Evolutionary conservation across 2,113 vertebrate genomes (phyloP).

Genomic region (Verasper variegatus): DNA sequence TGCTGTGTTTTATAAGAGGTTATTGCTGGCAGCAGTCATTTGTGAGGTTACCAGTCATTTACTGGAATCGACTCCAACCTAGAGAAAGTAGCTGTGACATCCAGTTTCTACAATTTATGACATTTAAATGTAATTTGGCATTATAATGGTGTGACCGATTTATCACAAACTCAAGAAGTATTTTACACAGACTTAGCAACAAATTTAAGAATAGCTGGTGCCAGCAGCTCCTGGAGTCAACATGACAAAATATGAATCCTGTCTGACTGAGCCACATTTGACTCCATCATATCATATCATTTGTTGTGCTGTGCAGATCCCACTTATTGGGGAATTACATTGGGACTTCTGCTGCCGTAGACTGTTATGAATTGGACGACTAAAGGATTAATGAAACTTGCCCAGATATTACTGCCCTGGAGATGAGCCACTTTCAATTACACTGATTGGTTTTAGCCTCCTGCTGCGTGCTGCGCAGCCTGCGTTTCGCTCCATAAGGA

Average conservation of each 20-base stretch:
- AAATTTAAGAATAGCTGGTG: neutral
- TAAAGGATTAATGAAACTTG: conserved; percentile 77
- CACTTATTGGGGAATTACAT: conserved; percentile 56
- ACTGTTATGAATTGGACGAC: conserved; percentile 67
- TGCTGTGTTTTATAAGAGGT: too few species aligned
- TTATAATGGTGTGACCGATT: neutral
- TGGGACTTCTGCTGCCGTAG: conserved; percentile 31
- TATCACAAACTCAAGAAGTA: neutral
- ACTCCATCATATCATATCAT: conserved; percentile 33
- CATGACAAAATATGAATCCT: conserved; percentile 8
- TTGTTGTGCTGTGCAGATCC: conserved; percentile 42
- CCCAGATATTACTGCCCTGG: conserved; percentile 63
- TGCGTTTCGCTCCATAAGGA: conserved; percentile 38
- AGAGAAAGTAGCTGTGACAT: neutral
- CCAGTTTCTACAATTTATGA: neutral
- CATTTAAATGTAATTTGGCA: neutral
- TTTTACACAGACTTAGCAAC: neutral
- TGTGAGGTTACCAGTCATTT: too few species aligned
- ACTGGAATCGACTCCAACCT: neutral
- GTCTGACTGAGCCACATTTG: conserved; percentile 45
- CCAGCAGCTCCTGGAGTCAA: conserved; percentile 1
- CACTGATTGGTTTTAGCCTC: conserved; percentile 69
- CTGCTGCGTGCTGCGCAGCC: conserved; percentile 49
- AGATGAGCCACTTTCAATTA: conserved; percentile 76
- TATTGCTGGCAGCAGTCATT: too few species aligned